Conservation (phyloP, 2,113 vertebrate species). For the Ptilorrhoa leucosticta region DNA sequence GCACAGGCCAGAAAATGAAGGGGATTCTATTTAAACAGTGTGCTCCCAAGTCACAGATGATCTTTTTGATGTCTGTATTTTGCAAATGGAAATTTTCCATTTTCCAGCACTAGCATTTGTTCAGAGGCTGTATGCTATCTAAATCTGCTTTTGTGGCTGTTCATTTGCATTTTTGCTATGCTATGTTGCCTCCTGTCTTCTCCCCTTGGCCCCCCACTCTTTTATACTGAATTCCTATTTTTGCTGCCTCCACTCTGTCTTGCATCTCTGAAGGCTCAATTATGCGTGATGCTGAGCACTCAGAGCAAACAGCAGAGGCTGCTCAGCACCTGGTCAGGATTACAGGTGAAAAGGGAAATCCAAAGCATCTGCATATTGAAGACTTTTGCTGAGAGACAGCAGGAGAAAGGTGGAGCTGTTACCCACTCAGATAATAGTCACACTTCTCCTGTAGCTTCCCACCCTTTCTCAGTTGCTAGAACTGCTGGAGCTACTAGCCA, state of each 20-base stretch:
- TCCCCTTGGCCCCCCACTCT: slow-evolving; percentile 1
- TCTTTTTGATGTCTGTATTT: slow-evolving; percentile 70
- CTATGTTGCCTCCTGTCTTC: background rate
- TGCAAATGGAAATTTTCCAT: slow-evolving; percentile 67
- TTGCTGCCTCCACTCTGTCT: background rate
- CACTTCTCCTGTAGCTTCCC: background rate
- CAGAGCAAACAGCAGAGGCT: background rate
- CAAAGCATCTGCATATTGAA: background rate
- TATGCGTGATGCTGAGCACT: background rate
- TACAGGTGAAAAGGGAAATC: background rate
- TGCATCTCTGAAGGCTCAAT: background rate
- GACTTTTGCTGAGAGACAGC: background rate
- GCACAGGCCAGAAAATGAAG: slow-evolving; percentile 64
- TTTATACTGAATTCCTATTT: slow-evolving; percentile 29
- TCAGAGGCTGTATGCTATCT: slow-evolving; percentile 48
- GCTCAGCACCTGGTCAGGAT: background rate
- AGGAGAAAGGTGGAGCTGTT: background rate
- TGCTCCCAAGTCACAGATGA: slow-evolving; percentile 63
- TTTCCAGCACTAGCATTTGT: slow-evolving; percentile 49
- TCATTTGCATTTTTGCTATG: slow-evolving; percentile 32
- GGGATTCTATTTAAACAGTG: slow-evolving; percentile 60
- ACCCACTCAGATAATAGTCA: background rate
- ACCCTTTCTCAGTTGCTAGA: background rate
- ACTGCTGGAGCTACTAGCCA: background rate
- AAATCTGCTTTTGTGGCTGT: slow-evolving; percentile 51